Conservation (phyloP, 2,797 vertebrate species). For the Smutsia gigantea region DNA sequence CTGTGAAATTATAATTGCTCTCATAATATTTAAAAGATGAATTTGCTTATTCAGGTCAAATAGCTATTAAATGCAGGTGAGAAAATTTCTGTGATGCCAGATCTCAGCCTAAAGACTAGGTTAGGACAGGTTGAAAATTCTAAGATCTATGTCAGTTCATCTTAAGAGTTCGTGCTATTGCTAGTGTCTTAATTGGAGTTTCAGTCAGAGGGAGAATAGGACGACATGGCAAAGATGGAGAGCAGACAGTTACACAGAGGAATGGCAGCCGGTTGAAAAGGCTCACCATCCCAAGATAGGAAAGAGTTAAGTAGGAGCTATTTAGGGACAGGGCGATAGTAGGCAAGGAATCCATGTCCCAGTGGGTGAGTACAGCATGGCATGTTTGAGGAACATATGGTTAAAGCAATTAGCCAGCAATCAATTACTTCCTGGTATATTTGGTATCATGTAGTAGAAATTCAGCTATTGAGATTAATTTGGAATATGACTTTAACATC, state of each 20-base stretch:
- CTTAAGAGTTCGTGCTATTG: neutral
- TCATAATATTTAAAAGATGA: constrained; percentile 27
- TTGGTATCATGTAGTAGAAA: neutral
- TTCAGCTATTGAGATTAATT: neutral
- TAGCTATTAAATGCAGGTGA: neutral
- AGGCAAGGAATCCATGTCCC: neutral
- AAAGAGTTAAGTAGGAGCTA: neutral
- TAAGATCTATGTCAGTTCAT: neutral
- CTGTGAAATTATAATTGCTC: constrained; percentile 23
- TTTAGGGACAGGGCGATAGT: neutral
- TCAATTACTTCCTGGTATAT: neutral
- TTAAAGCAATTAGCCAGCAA: neutral
- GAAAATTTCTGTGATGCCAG: neutral
- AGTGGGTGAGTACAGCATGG: neutral
- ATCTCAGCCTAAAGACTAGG: neutral
- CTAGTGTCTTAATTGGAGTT: neutral
- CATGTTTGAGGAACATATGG: neutral
- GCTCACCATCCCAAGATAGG: neutral
- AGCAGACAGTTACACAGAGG: neutral
- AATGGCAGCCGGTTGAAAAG: neutral
- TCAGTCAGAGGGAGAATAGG: neutral
- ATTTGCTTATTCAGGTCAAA: constrained; percentile 23
- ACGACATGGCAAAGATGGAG: neutral
- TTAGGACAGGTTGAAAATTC: neutral
- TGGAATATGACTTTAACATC: neutral